Evolutionary conservation across 2,113 vertebrate genomes (phyloP), one percentile per base, ranked within the genome.

Genomic region (Pica pica): DNA sequence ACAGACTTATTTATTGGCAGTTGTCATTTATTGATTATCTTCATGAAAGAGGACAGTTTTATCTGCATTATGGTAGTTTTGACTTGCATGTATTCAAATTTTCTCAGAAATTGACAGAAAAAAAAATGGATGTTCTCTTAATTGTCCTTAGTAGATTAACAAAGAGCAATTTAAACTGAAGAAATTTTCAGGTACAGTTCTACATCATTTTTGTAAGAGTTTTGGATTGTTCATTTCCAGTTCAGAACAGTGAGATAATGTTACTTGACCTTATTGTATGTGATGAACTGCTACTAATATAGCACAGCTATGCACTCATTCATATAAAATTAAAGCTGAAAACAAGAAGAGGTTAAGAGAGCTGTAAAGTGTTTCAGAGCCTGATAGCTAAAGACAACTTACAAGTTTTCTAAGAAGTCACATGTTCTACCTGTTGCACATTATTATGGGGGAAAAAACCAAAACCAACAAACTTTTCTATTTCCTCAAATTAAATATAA

Each of bases 1-100:
- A 97, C 89, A 91, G 96, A 95, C 90, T 97, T 98, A 97, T 98
- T 98, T 98, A 98, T 98, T 98, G 96, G 96, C 96, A 42, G 86
- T 86, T 95, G 92, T 97, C 90, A 92, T 95, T 97, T 94, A 93
- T 71, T 94, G 95, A 96, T 94, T 94, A 95, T 91, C 93, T 97
- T 97, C 95, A 87, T 81, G 77, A 92, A 97, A 96, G 71, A 97
- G 84, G 91, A 97, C 89, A 6, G 60, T 94, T 93, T 94, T 79
- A 75, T 94, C 94, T 96, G 92, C 91, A 49, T 97, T 96, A 96
- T 68, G 93, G 79, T 97, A 93, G 78, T 95, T 93, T 85, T 94
- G 83, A 84, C 39, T 89, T 97, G 96, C 97, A 97, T 98, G 98
- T 94, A 70, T 95, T 96, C 79, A 93, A 73, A 74, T 83, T 93